Evolutionary conservation across 2,888 invertebrate genomes (phyloP).

Genomic region (Ligdia adustata): DNA sequence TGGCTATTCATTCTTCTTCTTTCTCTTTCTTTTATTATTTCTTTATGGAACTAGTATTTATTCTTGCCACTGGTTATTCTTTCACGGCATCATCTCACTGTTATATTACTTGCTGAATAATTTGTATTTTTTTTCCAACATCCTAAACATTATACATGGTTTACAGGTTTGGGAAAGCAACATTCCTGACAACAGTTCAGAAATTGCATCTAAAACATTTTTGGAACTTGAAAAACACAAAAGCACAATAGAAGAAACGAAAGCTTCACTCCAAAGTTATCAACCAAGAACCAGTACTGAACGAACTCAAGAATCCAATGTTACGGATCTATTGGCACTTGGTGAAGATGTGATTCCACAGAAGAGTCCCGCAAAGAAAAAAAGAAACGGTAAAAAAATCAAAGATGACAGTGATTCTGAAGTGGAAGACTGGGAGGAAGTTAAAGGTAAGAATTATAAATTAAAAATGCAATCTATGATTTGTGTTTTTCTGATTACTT

Average conservation of each 20-base stretch:
- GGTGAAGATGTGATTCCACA: conserved; percentile 81
- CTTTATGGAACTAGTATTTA: no score
- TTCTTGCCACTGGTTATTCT: no score
- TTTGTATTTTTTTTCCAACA: no score
- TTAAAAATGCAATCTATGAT: no score
- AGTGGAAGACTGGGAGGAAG: conserved; percentile 90
- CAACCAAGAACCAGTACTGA: conserved; percentile 44
- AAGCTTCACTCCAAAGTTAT: conserved; percentile 81
- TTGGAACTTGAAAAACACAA: conserved; percentile 84
- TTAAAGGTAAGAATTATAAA: conserved; percentile 78
- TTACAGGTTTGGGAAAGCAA: conserved; percentile 68
- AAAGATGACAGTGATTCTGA: conserved; percentile 84
- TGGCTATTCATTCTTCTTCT: no score
- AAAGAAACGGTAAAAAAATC: conserved; percentile 49
- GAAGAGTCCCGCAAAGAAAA: conserved; percentile 45
- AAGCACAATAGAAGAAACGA: conserved; percentile 85
- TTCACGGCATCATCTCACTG: no score
- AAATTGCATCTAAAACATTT: conserved; percentile 78
- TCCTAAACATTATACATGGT: no score
- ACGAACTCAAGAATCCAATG: conserved; percentile 67
- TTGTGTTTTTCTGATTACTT: no score
- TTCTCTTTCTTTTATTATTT: no score
- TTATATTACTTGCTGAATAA: no score
- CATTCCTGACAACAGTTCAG: conserved; percentile 64
- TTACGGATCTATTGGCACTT: conserved; percentile 86